Percentiles rank a stretch among this genome's conserved stretches.
phyloP scores from a whole-genome alignment of 2,113 vertebrate genomes.

The Stictonetta naevosa region DNA sequence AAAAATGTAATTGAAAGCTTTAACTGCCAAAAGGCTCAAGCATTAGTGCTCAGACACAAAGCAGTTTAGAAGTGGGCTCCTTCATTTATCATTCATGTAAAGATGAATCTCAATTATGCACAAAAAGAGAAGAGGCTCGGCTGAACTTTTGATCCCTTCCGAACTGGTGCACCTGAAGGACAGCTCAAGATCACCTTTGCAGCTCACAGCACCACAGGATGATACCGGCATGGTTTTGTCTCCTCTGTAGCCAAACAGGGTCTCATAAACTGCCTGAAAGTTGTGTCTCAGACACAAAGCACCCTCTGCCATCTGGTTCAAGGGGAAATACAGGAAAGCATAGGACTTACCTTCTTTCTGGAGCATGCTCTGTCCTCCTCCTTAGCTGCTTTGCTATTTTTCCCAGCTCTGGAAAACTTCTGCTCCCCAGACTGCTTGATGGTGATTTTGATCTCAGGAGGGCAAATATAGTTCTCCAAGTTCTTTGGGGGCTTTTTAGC shows the following conservation, averaged over 20 bases:
- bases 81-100: conserved; percentile 21
- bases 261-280: not conserved
- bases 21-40: not conserved
- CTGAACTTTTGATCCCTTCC: conserved; percentile 17
- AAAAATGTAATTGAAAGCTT: conserved; percentile 1
- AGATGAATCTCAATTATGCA: conserved; percentile 29
- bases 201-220: rapidly evolving
- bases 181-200: not conserved
- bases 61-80: not conserved
- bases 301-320: not conserved
- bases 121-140: not conserved
- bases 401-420: conserved; percentile 83
- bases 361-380: conserved; percentile 91
- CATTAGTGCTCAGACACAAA: not conserved
- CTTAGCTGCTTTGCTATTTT: conserved; percentile 84
- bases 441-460: conserved; percentile 97
- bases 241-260: not conserved
- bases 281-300: not conserved
- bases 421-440: conserved; percentile 92
- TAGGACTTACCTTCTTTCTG: conserved; percentile 89
- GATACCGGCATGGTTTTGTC: not conserved
- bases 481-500: conserved; percentile 98
- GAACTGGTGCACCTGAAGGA: not conserved
- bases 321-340: not conserved
- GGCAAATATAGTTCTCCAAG: conserved; percentile 99